These are phyloP conservation scores for Syngnathus typhle DNA, from an alignment of 2,113 vertebrate genomes.

Conservation along the genomic window DNA sequence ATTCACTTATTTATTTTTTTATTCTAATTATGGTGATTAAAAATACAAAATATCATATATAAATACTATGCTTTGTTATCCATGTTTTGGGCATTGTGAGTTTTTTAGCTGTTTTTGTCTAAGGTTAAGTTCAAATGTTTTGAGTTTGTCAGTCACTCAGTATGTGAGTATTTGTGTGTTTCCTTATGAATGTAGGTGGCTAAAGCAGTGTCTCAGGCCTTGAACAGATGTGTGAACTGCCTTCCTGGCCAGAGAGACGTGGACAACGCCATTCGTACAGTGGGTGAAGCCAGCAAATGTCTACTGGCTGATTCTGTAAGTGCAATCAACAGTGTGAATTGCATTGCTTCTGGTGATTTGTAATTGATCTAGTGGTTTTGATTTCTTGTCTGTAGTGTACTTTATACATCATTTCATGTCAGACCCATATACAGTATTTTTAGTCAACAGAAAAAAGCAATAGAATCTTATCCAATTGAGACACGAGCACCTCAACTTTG, in stretches of 20 bases:
- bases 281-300: slow-evolving; percentile 92
- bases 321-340: background rate
- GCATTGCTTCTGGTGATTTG: background rate
- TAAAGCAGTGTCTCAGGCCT: slow-evolving; percentile 90
- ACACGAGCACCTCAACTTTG: too few relatives aligned
- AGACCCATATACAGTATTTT: too few relatives aligned
- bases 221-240: slow-evolving; percentile 91
- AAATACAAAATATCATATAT: background rate
- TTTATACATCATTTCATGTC: background rate
- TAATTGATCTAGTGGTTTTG: background rate
- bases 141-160: background rate
- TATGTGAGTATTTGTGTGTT: slow-evolving; percentile 10
- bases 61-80: background rate
- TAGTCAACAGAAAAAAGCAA: too few relatives aligned
- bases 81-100: background rate
- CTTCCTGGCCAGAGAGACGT: slow-evolving; percentile 93
- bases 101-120: background rate
- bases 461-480: too few relatives aligned
- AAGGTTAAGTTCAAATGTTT: background rate
- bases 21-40: background rate
- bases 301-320: slow-evolving; percentile 83
- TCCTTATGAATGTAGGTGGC: slow-evolving; percentile 77
- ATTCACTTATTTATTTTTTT: too few relatives aligned
- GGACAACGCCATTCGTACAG: slow-evolving; percentile 87
- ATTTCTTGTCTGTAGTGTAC: background rate